Evolutionary conservation across 2,888 invertebrate species (phyloP).

Genomic region (Hanleya hanleyi): DNA sequence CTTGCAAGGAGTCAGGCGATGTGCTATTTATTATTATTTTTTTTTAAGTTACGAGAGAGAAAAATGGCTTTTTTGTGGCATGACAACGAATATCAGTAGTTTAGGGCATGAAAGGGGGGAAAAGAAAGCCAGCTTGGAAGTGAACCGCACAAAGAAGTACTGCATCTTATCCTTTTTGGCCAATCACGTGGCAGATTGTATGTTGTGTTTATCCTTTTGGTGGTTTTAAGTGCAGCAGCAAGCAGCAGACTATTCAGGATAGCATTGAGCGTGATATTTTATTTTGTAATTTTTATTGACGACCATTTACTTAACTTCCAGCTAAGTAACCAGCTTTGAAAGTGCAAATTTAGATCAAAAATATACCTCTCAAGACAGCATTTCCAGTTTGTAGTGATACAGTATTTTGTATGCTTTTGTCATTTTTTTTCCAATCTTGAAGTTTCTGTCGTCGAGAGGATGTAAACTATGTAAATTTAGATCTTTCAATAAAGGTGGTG

Average conservation of each 20-base stretch:
- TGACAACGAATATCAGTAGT: not conserved
- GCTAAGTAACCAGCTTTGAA: conserved; percentile 11
- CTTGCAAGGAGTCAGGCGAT: not conserved
- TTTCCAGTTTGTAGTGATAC: conserved; percentile 14
- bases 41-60: conserved; percentile 1
- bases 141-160: not conserved
- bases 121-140: not conserved
- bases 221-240: conserved; percentile 9
- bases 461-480: conserved; percentile 8
- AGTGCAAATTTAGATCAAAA: conserved; percentile 10
- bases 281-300: conserved; percentile 16
- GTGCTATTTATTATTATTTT: conserved; percentile 3
- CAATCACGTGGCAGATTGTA: not conserved
- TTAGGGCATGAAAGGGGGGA: not conserved
- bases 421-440: conserved; percentile 11
- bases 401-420: conserved; percentile 17
- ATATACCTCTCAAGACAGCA: conserved; percentile 11
- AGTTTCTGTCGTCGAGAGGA: conserved; percentile 2
- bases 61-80: conserved; percentile 12
- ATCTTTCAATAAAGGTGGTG: conserved; percentile 14
- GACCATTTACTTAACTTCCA: conserved; percentile 12
- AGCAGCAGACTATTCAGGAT: not conserved
- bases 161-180: conserved; percentile 1
- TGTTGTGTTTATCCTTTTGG: not conserved
- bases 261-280: conserved; percentile 9